Evolutionary conservation across 1,140 invertebrate species (phyloP).

Genomic region (Procambarus clarkii): DNA sequence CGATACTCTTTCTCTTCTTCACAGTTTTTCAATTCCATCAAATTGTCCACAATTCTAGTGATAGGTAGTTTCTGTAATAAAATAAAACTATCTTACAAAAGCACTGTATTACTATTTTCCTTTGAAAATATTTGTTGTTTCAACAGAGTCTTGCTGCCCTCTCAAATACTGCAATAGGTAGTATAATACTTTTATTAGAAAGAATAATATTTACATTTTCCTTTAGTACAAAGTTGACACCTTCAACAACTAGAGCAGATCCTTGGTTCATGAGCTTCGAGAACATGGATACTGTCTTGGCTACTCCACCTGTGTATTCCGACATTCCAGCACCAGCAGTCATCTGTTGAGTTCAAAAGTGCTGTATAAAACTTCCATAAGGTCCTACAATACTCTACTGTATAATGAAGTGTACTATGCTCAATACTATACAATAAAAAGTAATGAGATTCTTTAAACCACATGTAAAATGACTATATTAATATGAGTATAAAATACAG

Average conservation of each 20-base stretch:
- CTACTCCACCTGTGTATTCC: slow-evolving; percentile 93
- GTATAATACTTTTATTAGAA: no score
- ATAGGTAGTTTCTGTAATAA: slow-evolving; percentile 87
- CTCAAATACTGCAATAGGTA: not conserved
- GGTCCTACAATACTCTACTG: not conserved
- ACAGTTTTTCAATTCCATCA: slow-evolving; percentile 87
- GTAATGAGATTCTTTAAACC: no score
- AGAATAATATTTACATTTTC: slow-evolving; percentile 85
- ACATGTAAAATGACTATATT: no score
- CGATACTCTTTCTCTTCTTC: slow-evolving; percentile 89
- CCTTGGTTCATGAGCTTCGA: slow-evolving; percentile 97
- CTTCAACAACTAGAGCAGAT: slow-evolving; percentile 99
- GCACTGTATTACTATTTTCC: not conserved
- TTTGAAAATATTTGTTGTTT: not conserved
- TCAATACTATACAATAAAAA: no score
- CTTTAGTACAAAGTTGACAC: slow-evolving; percentile 98
- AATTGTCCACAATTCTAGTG: slow-evolving; percentile 92
- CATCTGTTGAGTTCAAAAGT: slow-evolving; percentile 30
- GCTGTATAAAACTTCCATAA: not conserved
- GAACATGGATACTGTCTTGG: slow-evolving; percentile 98
- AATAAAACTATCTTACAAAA: slow-evolving; percentile 4
- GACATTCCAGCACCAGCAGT: slow-evolving; percentile 64
- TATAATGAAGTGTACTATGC: not conserved
- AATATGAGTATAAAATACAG: no score
- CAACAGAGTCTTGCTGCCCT: not conserved